Conservation (phyloP, 2,113 vertebrate genomes). For the Nipponia nippon region DNA sequence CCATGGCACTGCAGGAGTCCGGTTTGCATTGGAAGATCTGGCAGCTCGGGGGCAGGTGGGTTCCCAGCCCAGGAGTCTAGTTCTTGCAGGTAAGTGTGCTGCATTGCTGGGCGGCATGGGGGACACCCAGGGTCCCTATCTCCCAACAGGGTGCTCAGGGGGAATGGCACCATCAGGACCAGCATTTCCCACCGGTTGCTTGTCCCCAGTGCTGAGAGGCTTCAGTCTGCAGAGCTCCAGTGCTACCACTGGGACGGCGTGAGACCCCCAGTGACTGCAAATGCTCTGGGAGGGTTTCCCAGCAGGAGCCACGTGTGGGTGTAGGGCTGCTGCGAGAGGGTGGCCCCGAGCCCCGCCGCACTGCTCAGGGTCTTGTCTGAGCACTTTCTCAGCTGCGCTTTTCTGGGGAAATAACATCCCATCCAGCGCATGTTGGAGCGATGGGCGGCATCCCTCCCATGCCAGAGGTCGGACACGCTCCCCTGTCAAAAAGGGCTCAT, state of each 20-base stretch:
- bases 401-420: neutral
- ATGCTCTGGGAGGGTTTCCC: neutral
- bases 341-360: neutral
- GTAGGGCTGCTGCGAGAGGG: neutral
- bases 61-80: neutral
- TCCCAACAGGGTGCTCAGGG: neutral
- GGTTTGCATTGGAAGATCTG: neutral
- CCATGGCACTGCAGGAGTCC: neutral
- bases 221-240: neutral
- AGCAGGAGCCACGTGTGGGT: neutral
- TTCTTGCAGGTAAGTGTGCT: neutral
- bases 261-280: neutral
- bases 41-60: neutral
- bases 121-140: neutral
- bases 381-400: neutral
- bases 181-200: neutral
- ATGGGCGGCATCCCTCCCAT: neutral
- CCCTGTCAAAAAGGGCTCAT: neutral
- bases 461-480: fast-evolving
- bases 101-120: neutral
- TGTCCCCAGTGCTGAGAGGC: neutral
- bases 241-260: fast-evolving
- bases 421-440: neutral
- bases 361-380: neutral
- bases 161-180: no score